phyloP scores from a whole-genome alignment of 2,113 vertebrate species.

The Anseranas semipalmata region DNA sequence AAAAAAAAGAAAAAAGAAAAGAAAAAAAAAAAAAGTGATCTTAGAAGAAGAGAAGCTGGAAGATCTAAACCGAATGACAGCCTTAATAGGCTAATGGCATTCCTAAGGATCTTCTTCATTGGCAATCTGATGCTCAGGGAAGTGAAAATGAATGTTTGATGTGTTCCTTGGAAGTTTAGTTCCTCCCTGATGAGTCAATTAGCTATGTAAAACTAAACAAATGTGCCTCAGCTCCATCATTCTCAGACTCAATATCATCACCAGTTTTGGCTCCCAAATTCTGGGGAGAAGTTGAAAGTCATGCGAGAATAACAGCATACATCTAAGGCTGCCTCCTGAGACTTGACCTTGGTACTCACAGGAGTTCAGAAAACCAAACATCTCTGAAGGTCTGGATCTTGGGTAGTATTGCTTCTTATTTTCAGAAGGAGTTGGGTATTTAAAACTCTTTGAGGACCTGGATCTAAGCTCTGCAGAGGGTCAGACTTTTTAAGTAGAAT shows the following conservation, averaged over 20 bases:
- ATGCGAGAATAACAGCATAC: neutral
- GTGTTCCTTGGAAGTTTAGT: neutral
- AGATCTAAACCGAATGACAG: constrained; percentile 59
- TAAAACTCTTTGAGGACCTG: neutral
- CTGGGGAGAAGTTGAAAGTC: neutral
- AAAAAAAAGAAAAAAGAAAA: too few species aligned
- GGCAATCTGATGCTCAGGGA: neutral
- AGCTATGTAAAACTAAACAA: neutral
- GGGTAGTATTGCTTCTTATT: neutral
- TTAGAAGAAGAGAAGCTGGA: constrained; percentile 37
- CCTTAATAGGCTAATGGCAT: constrained; percentile 36
- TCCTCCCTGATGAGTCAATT: neutral
- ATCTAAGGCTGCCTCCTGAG: neutral
- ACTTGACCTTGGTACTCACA: neutral
- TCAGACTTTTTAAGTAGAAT: neutral
- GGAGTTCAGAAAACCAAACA: neutral
- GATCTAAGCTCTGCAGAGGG: neutral
- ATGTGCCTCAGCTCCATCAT: neutral
- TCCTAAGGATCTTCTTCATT: neutral
- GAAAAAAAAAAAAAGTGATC: constrained; percentile 62
- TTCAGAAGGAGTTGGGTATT: neutral
- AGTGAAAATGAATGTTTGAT: neutral
- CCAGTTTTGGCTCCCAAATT: neutral
- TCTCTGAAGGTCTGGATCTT: neutral
- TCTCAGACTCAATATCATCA: neutral